phyloP scores from a whole-genome alignment of 1,140 invertebrate species.

The Galleria mellonella region DNA sequence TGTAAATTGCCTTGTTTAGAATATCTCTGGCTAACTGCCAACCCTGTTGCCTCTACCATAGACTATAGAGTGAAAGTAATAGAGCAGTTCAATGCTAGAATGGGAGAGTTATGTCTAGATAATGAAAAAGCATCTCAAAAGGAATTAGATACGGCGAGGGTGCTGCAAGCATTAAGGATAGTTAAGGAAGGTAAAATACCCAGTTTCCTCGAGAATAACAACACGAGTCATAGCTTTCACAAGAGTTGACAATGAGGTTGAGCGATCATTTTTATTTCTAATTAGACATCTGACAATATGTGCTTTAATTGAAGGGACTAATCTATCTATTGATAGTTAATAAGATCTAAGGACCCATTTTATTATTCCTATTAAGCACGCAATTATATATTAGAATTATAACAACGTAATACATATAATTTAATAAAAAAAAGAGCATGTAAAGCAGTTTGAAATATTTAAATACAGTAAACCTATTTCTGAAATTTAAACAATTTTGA shows the following conservation, averaged over 20 bases:
- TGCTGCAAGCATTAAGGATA: conserved; percentile 88
- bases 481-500: no score
- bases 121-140: conserved; percentile 90
- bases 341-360: no score
- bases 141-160: conserved; percentile 92
- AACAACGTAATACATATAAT: no score
- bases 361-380: no score
- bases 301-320: background rate
- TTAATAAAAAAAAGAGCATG: no score
- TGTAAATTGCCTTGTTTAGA: conserved; percentile 90
- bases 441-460: no score
- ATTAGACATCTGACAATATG: background rate
- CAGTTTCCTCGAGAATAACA: conserved; percentile 57
- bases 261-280: background rate
- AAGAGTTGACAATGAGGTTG: conserved; percentile 42
- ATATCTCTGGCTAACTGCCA: conserved; percentile 88
- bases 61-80: conserved; percentile 95
- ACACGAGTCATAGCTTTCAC: conserved; percentile 56
- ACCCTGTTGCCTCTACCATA: conserved; percentile 88
- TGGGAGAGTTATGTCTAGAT: conserved; percentile 87
- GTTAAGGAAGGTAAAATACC: conserved; percentile 69
- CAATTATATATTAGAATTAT: no score
- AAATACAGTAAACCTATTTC: no score
- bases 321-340: no score
- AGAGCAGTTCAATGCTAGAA: conserved; percentile 86